Evolutionary conservation across 2,888 invertebrate species (phyloP).

Genomic region (Plutella xylostella): DNA sequence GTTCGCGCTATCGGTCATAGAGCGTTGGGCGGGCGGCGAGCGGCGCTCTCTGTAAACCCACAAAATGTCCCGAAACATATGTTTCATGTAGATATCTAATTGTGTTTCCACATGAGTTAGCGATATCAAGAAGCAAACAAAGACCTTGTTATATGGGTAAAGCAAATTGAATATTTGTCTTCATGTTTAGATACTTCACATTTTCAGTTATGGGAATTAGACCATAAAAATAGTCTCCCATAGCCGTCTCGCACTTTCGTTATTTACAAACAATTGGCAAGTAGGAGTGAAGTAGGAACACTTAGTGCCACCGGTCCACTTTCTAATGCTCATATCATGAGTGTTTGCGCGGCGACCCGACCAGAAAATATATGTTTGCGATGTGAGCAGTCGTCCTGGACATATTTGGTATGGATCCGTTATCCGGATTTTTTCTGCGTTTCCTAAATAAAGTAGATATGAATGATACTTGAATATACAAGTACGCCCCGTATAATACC

Average conservation of each 20-base stretch:
- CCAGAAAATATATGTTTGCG: conserved; percentile 17
- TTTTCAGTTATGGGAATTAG: no score
- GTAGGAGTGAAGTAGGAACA: background rate
- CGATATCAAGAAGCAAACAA: background rate
- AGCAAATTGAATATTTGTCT: background rate
- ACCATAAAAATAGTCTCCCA: no score
- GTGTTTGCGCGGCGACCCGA: conserved; percentile 25
- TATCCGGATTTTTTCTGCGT: no score
- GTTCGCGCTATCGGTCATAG: conserved; percentile 37
- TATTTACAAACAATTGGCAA: conserved; percentile 3
- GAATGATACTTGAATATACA: no score
- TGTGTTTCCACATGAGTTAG: background rate
- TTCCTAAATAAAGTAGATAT: no score
- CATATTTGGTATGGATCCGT: no score
- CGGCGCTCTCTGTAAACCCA: background rate
- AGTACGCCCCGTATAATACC: no score
- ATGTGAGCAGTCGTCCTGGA: background rate
- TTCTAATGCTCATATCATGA: conserved; percentile 27
- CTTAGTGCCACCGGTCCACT: conserved; percentile 2
- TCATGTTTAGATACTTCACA: no score
- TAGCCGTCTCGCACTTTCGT: no score
- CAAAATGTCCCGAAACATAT: background rate
- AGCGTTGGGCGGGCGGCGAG: conserved; percentile 15
- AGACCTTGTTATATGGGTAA: background rate
- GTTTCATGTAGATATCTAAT: background rate